Evolutionary conservation across 2,797 vertebrate species (phyloP), one percentile per base, ranked within the genome.

Genomic region (Peromyscus eremicus): DNA sequence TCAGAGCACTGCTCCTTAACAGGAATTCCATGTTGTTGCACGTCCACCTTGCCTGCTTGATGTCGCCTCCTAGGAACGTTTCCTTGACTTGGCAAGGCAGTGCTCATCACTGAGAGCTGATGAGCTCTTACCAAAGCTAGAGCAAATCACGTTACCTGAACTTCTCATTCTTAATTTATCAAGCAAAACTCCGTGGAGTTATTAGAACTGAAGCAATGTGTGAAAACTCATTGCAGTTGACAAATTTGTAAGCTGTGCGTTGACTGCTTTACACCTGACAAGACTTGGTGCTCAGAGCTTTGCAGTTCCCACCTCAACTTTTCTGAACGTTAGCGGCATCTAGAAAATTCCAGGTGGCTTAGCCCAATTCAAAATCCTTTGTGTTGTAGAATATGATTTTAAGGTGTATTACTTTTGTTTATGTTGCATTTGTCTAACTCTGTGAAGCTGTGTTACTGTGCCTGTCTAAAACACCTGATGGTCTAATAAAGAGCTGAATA

Each of bases 151-250:
- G 40, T 29, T 91, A 70, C 29, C 29, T 70, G n/a, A 85, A 46
- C 46, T 75, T 89, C 68, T 64, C 34, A 70, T 93, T 92, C 55
- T 84, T 62, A 6, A 46, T 73, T 40, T 94, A 10, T 77, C 46
- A 91, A 87, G 66, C 12, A 64, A 94, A 76, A 34, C 37, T 94
- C 89, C 52, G 52, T 73, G 71, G 40, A 37, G 34, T 94, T 82
- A 84, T 37, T 95, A 88, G 14, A 60, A 89, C 14, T 76, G 40
- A 84, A 90, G 16, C 91, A 86, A 82, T 92, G 82, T 46, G 6
- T 52, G 29, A 94, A 92, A 49, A 84, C 82, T 19, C 75, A 82
- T 62, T 62, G 32, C 60, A 86, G 87, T 29, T 71, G 85, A 40
- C 40, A 89, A 2, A 52, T 70, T 71, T 82, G 37, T 81, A 82